Conservation (phyloP, 2,797 vertebrate genomes). For the Danio kyathit region DNA sequence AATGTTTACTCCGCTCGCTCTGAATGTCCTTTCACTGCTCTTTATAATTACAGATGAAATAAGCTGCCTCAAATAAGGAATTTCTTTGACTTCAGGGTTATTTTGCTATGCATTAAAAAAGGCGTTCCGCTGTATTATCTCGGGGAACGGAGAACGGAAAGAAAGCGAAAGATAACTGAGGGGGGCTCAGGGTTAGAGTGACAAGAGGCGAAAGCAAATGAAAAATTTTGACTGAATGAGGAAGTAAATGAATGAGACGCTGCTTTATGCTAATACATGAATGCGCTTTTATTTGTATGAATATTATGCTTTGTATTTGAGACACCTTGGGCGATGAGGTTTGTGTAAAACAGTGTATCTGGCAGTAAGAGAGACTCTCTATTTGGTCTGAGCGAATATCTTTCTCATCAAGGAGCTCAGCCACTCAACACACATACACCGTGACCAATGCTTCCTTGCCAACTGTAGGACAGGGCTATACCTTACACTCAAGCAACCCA, state of each 20-base stretch:
- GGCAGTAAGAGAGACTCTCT: constrained; percentile 34
- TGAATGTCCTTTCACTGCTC: constrained; percentile 60
- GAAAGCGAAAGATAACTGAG: constrained; percentile 28
- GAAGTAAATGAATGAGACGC: constrained; percentile 29
- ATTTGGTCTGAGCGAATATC: constrained; percentile 25
- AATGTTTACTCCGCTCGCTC: constrained; percentile 59
- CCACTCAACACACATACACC: not conserved
- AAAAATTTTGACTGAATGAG: constrained; percentile 31
- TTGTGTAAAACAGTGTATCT: constrained; percentile 11
- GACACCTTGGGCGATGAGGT: constrained; percentile 39
- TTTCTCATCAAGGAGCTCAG: constrained; percentile 21
- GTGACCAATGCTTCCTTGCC: not conserved
- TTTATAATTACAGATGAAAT: constrained; percentile 68
- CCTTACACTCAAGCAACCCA: not conserved
- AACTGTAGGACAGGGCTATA: constrained; percentile 13
- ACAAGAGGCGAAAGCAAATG: constrained; percentile 31
- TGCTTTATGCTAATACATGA: constrained; percentile 27
- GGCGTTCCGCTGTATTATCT: constrained; percentile 52
- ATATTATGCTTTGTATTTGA: constrained; percentile 26
- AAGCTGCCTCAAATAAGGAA: constrained; percentile 56
- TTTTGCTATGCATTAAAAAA: constrained; percentile 57
- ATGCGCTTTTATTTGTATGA: not conserved
- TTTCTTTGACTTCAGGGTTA: constrained; percentile 57
- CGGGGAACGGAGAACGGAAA: constrained; percentile 31
- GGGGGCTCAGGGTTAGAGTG: not conserved